Percentiles rank a stretch among this genome's conserved stretches.
Conservation (phyloP, 2,888 invertebrate genomes). For the Smittia sp. region DNA sequence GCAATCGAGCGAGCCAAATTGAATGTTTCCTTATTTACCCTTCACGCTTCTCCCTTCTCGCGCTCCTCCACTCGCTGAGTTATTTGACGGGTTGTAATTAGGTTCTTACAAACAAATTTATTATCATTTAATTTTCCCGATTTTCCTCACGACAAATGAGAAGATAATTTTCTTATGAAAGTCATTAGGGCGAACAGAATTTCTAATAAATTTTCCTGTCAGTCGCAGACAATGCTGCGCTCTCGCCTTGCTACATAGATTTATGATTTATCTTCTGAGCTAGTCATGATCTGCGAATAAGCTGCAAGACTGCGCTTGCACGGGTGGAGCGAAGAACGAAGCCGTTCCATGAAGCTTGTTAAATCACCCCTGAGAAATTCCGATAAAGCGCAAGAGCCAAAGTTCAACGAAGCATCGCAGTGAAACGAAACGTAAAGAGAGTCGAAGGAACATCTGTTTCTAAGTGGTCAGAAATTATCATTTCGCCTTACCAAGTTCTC, state of each 20-base stretch:
- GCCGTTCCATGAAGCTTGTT: slow-evolving; percentile 9
- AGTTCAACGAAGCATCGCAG: slow-evolving; percentile 32
- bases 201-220: slow-evolving; percentile 40
- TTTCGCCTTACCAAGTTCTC: slow-evolving; percentile 20
- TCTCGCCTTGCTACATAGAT: not conserved
- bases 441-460: slow-evolving; percentile 32
- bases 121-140: slow-evolving; percentile 20
- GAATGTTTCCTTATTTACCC: slow-evolving; percentile 32
- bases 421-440: not conserved
- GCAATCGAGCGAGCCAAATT: slow-evolving; percentile 12
- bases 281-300: slow-evolving; percentile 23
- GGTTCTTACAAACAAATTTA: slow-evolving; percentile 18
- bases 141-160: not conserved
- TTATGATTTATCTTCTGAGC: slow-evolving; percentile 37
- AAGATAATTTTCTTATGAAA: slow-evolving; percentile 20
- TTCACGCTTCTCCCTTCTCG: slow-evolving; percentile 21
- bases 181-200: slow-evolving; percentile 36
- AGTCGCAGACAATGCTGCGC: slow-evolving; percentile 31
- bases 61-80: not conserved
- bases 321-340: not conserved
- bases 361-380: slow-evolving; percentile 28
- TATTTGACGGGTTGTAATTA: slow-evolving; percentile 40
- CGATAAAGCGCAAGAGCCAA: slow-evolving; percentile 22
- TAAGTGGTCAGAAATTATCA: slow-evolving; percentile 41
- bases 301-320: not conserved